Base-by-base conservation (phyloP, 2,113 vertebrate species). In the Lota lota region DNA sequence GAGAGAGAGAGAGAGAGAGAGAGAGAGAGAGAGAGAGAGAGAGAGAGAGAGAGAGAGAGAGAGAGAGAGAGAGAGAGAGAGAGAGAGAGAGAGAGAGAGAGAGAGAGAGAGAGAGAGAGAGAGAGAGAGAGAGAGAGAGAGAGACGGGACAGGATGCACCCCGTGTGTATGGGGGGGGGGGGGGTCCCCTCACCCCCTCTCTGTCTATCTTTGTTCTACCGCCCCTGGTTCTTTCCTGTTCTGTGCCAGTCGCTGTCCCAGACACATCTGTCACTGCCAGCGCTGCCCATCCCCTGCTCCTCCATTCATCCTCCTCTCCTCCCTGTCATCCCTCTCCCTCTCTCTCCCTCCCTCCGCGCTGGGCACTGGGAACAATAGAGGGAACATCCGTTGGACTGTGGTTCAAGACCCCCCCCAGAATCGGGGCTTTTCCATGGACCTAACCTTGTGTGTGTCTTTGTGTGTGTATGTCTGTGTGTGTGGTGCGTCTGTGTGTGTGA, bases 171-270 rank as follows among this genome's bases (percentile, higher is more conserved):
- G 40, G 1, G 40, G 40, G 8, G 40, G 40, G 40, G 8, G 40
- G 40, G 40, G 40, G 40, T 47, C 40, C 66, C 28, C n/a, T 79
- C 22, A 50, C 68, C 28, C 21, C 79, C 84, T 91, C 84, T 70
- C 76, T 78, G 21, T 40, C 64, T 19, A n/a, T 78, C 84, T 92
- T 90, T 90, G 83, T 90, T 91, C 87, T 87, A 70, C 59, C 59
- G 6, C 21, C 77, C 73, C 72, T 58, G 79, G 54, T 64, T 75
- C 76, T 80, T 91, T 92, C 91, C 90, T 92, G 88, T 28, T 72
- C 69, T 4, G 19, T 90, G 82, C 88, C 89, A 88, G 76, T 69
- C 70, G n/a, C 36, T 64, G 18, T 64, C 63, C 58, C 53, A 20
- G 18, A 19, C 24, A 28, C 76, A 83, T 88, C 79, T 84, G 88